A percentile compares a stretch with the other conserved stretches of the same genome.
Evolutionary conservation across 2,113 vertebrate species (phyloP).

Genomic region (Perca flavescens): DNA sequence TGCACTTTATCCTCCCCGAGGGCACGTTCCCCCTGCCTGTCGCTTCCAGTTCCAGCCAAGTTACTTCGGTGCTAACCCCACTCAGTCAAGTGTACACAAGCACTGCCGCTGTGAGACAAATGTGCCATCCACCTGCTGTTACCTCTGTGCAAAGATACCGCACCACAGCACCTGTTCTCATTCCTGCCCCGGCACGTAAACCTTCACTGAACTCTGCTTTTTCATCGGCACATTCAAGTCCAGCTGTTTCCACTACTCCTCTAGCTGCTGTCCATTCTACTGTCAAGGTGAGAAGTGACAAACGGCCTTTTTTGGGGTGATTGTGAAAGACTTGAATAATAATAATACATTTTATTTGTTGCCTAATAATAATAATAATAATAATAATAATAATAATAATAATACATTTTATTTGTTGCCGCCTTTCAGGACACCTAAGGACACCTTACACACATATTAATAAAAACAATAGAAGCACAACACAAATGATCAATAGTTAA

Average conservation of each 20-base stretch:
- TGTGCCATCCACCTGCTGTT: background rate
- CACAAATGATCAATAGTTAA: too few species aligned
- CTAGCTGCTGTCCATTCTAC: constrained; percentile 36
- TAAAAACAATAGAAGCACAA: too few species aligned
- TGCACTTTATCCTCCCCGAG: constrained; percentile 83
- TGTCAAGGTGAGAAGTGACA: constrained; percentile 59
- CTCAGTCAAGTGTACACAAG: constrained; percentile 29
- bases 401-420: too few species aligned
- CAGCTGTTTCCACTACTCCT: background rate
- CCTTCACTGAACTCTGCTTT: constrained; percentile 7
- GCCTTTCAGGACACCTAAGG: too few species aligned
- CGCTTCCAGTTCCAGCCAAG: constrained; percentile 41
- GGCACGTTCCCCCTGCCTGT: constrained; percentile 68
- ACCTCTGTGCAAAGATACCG: constrained; percentile 34
- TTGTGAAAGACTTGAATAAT: background rate
- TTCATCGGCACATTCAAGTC: background rate
- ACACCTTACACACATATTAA: too few species aligned
- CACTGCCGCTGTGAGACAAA: background rate
- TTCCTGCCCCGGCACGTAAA: constrained; percentile 49
- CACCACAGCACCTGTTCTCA: constrained; percentile 52
- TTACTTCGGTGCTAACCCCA: constrained; percentile 63
- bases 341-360: too few species aligned
- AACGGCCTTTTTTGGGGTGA: background rate
- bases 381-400: too few species aligned
- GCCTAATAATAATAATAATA: too few species aligned